Conservation (phyloP, 2,113 vertebrate genomes). For the Apteryx mantelli region DNA sequence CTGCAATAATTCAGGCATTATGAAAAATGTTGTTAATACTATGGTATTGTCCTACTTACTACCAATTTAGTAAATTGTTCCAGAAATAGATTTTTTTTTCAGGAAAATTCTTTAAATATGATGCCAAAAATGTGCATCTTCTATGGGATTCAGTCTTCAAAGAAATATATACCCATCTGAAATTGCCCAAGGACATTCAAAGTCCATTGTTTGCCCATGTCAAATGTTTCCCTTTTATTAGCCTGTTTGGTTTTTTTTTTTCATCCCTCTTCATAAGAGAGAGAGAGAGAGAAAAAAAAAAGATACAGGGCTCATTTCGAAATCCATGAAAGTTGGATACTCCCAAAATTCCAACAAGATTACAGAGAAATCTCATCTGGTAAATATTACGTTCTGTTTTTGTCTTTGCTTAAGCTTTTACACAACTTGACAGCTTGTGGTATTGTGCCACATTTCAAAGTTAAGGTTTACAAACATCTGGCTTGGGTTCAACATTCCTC, state of each 20-base stretch:
- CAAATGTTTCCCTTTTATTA: constrained; percentile 68
- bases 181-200: constrained; percentile 37
- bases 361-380: constrained; percentile 88
- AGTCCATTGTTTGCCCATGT: constrained; percentile 58
- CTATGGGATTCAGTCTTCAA: constrained; percentile 17
- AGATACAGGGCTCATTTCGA: constrained; percentile 78
- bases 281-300: constrained; percentile 25
- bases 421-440: constrained; percentile 84
- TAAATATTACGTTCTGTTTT: constrained; percentile 88
- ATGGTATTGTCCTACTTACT: constrained; percentile 59
- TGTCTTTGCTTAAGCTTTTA: constrained; percentile 84
- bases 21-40: constrained; percentile 61
- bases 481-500: constrained; percentile 77
- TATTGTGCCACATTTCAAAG: constrained; percentile 84
- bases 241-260: constrained; percentile 11
- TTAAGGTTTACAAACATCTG: constrained; percentile 85
- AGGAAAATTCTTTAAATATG: constrained; percentile 39
- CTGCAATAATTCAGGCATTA: constrained; percentile 36
- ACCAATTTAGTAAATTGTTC: constrained; percentile 63
- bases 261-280: constrained; percentile 47
- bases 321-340: constrained; percentile 85
- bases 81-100: constrained; percentile 57
- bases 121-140: constrained; percentile 56
- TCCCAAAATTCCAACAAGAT: constrained; percentile 87
- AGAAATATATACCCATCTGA: constrained; percentile 56